Conservation (phyloP, 2,113 vertebrate genomes). For the Anguilla japonica region DNA sequence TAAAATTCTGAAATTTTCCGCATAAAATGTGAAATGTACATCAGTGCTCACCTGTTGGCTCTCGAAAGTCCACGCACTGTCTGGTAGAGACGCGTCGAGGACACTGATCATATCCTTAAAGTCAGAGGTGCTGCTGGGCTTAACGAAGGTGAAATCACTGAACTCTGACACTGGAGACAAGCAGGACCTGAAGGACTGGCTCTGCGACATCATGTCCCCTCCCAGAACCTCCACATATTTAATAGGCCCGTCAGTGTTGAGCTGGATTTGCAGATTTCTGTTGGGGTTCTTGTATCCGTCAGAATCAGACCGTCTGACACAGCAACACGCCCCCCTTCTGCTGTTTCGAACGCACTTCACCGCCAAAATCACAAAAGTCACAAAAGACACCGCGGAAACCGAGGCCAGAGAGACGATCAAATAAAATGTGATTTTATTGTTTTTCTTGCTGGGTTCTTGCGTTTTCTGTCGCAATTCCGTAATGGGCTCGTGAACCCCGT, state of each 20-base stretch:
- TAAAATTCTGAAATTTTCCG: constrained; percentile 48
- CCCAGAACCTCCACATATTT: constrained; percentile 71
- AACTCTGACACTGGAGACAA: constrained; percentile 72
- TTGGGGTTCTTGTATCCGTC: constrained; percentile 65
- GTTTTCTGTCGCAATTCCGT: constrained; percentile 32
- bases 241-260: constrained; percentile 77
- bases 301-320: constrained; percentile 43
- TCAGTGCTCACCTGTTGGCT: constrained; percentile 30
- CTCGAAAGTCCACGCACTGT: constrained; percentile 32
- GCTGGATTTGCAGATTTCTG: constrained; percentile 73
- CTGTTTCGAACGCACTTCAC: constrained; percentile 42
- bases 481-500: constrained; percentile 42
- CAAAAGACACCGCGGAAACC: constrained; percentile 40
- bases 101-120: constrained; percentile 43
- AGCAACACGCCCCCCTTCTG: constrained; percentile 58
- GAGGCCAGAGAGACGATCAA: constrained; percentile 73
- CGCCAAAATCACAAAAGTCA: constrained; percentile 42
- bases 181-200: constrained; percentile 72
- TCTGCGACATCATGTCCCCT: constrained; percentile 61
- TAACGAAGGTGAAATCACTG: constrained; percentile 78
- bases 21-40: constrained; percentile 15
- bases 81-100: constrained; percentile 34
- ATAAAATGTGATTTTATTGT: constrained; percentile 72
- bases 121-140: constrained; percentile 56
- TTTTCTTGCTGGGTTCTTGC: constrained; percentile 31